Evolutionary conservation across 2,797 vertebrate species (phyloP), one percentile per base, ranked within the genome.

Genomic region (Percopsis omiscomaycus): DNA sequence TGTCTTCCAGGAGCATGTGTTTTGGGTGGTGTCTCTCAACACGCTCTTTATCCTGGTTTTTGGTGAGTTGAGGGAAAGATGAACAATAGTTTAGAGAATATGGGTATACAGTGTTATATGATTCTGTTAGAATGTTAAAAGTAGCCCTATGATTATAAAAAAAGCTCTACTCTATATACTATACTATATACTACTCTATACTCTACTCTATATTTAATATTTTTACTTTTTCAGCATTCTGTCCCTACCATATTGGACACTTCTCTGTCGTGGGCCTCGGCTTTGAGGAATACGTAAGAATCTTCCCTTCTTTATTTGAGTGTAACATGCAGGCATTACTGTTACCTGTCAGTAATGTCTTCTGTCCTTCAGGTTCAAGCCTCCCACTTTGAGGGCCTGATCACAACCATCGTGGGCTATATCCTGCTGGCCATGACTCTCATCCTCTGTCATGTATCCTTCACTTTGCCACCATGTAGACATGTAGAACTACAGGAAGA

Each of bases 371-470:
- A 94, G 97, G 96, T 99, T 55, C 95, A 97, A 83, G 98, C 98
- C 32, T 99, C 97, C 75, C 98, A 99, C 76, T 99, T 99, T 74
- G 98, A 99, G 89, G 98, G 98, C 59, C 91, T 99, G 67, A 98
- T 99, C 85, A 99, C 97, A 66, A 98, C 98, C 16, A 97, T 99
- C 47, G 98, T 99, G 1, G 98, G 98, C 61, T 99, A 99, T 76
- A 94, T 99, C 68, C 93, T 99, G 66, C 87, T 99, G 80, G 98
- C 98, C 69, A 92, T 99, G 89, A 97, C 95, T 0, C 91, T 99
- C 67, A 99, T 99, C 71, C 90, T 98, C 74, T 98, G 96, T 86
- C 98, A 99, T 69, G 96, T 99, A 99, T 99, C 98, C 95, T 98
- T 96, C 4, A 12, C 16, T 4, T 15, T 37, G 28, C 53, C 44